These are phyloP conservation scores for Hippocampus barbouri DNA, from an alignment of 2,113 vertebrate genomes.

Conservation along the genomic window DNA sequence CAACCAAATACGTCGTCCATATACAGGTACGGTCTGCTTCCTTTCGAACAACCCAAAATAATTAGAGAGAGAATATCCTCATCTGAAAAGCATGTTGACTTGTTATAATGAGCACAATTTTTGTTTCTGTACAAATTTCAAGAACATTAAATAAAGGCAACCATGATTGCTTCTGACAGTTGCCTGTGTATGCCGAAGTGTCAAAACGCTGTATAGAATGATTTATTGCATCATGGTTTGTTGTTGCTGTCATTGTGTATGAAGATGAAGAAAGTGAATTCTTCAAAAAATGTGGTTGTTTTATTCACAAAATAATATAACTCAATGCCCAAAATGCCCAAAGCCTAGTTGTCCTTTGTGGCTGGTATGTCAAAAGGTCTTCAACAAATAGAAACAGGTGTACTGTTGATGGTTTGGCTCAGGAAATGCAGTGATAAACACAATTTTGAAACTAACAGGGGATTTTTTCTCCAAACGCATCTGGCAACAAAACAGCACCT, in stretches of 20 bases:
- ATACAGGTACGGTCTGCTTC: slow-evolving; percentile 78
- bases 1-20: slow-evolving; percentile 80
- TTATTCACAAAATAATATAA: not conserved
- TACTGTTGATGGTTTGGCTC: not conserved
- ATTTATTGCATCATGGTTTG: no score
- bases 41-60: not conserved
- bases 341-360: not conserved
- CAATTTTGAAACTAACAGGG: not conserved
- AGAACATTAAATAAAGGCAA: no score
- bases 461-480: not conserved
- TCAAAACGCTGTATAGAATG: no score
- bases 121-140: not conserved
- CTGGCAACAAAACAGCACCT: not conserved
- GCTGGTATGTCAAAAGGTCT: not conserved
- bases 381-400: not conserved
- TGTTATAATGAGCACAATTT: not conserved
- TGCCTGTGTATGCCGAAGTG: no score
- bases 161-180: no score
- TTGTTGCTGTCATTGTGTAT: no score
- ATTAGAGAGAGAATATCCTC: not conserved
- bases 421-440: not conserved
- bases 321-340: not conserved
- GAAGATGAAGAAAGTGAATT: no score
- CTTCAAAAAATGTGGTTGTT: no score
- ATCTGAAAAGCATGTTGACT: not conserved